A percentile compares a stretch with the other conserved stretches of the same genome.
phyloP scores from a whole-genome alignment of 2,888 invertebrate genomes.

The Pyrocoelia pectoralis region DNA sequence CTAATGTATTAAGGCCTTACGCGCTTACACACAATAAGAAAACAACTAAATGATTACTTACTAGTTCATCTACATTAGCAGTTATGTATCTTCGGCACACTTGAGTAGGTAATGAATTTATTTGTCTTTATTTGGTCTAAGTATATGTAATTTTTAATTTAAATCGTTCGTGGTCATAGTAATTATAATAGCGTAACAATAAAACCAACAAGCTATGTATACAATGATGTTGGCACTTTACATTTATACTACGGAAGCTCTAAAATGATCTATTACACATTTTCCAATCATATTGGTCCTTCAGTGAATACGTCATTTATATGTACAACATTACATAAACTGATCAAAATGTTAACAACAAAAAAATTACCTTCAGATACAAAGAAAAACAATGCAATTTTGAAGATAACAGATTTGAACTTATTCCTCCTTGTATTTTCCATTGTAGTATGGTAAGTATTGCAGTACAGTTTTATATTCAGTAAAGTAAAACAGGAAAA shows the following conservation, averaged over 20 bases:
- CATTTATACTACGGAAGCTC: constrained; percentile 39
- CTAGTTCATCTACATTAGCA: not conserved
- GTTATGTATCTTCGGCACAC: too few relatives aligned
- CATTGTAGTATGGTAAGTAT: constrained; percentile 44
- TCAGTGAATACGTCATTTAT: constrained; percentile 10
- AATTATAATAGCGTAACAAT: too few relatives aligned
- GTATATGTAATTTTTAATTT: not conserved
- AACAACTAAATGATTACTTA: not conserved
- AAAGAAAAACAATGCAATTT: not conserved
- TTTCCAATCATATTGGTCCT: constrained; percentile 15
- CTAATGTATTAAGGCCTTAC: constrained; percentile 4
- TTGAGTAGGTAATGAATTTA: constrained; percentile 7
- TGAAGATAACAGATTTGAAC: not conserved
- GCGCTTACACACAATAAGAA: not conserved
- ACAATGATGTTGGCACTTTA: constrained; percentile 35
- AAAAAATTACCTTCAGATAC: not conserved
- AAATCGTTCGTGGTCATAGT: constrained; percentile 6
- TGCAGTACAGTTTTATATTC: constrained; percentile 45
- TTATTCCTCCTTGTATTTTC: constrained; percentile 38
- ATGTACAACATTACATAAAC: not conserved
- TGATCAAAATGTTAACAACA: not conserved
- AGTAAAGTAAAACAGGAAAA: constrained; percentile 37
- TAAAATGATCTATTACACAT: constrained; percentile 20
- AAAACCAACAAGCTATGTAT: constrained; percentile 16
- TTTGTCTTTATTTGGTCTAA: constrained; percentile 31